Evolutionary conservation across 2,797 vertebrate genomes (phyloP).

Genomic region (Tamandua tetradactyla): DNA sequence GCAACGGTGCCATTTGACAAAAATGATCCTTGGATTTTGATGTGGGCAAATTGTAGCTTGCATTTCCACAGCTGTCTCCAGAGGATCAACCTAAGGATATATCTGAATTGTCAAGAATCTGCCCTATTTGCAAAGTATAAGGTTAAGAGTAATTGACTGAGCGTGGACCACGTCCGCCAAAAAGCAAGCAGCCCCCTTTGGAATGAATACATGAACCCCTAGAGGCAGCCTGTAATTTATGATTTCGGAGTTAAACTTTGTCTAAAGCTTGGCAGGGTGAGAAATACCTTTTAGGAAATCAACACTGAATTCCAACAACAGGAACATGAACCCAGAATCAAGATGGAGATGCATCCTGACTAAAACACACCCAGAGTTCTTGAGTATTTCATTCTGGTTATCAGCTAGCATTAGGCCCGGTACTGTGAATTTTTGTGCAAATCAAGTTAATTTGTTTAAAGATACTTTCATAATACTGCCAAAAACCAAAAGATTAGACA

Average conservation of each 20-base stretch:
- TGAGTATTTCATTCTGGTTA: not conserved
- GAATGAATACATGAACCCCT: not conserved
- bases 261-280: not conserved
- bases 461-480: not conserved
- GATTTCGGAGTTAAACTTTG: not conserved
- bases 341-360: not conserved
- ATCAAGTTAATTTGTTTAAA: not conserved
- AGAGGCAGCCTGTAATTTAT: not conserved
- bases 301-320: not conserved
- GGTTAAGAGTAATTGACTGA: not conserved
- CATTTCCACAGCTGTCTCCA: not conserved
- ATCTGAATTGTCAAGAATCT: not conserved
- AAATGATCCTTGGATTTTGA: not conserved
- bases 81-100: not conserved
- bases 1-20: not conserved
- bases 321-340: not conserved
- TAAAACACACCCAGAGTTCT: not conserved
- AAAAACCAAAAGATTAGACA: conserved; percentile 46
- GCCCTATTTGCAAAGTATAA: not conserved
- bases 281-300: not conserved
- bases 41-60: not conserved
- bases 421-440: not conserved
- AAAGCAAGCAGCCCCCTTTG: not conserved
- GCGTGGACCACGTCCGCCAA: not conserved
- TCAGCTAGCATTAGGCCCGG: no score